A percentile compares a stretch with the other conserved stretches of the same genome.
Evolutionary conservation across 2,888 invertebrate species (phyloP).

Genomic region (Nasonia oneida): DNA sequence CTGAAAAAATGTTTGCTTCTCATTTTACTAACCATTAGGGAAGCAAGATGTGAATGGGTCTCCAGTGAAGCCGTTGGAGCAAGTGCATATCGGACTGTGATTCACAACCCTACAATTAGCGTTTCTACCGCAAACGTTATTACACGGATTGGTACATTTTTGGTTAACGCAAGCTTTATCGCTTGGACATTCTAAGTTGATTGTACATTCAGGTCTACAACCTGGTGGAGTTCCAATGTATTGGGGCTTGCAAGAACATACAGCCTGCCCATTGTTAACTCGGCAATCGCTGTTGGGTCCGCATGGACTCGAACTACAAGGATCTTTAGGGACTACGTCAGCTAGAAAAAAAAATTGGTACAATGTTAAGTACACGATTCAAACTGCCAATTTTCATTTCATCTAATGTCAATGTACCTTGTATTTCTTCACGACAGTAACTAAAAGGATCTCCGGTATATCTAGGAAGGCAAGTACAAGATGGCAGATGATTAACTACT

Average conservation of each 20-base stretch:
- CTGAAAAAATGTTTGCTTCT: neutral
- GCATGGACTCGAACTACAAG: constrained; percentile 85
- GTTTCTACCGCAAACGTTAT: constrained; percentile 85
- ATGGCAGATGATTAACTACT: constrained; percentile 87
- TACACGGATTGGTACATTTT: constrained; percentile 87
- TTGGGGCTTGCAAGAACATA: constrained; percentile 84
- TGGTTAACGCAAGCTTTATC: constrained; percentile 84
- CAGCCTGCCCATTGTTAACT: constrained; percentile 83
- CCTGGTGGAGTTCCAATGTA: constrained; percentile 84
- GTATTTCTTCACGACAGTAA: constrained; percentile 78
- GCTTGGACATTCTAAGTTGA: constrained; percentile 84
- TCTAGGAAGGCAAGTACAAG: constrained; percentile 84
- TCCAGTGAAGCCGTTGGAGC: constrained; percentile 84
- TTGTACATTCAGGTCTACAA: constrained; percentile 85
- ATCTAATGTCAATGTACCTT: constrained; percentile 13
- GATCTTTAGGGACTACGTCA: constrained; percentile 80
- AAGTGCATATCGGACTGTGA: constrained; percentile 85
- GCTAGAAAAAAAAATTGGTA: constrained; percentile 49
- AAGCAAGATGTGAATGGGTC: constrained; percentile 83
- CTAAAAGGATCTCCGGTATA: constrained; percentile 88
- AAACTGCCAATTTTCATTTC: neutral
- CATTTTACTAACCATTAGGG: constrained; percentile 75
- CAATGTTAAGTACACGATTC: constrained; percentile 50
- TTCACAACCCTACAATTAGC: constrained; percentile 88
- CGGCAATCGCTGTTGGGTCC: constrained; percentile 84